These are phyloP conservation scores for Oryzias celebensis DNA, from an alignment of 2,113 vertebrate genomes.

Conservation along the genomic window DNA sequence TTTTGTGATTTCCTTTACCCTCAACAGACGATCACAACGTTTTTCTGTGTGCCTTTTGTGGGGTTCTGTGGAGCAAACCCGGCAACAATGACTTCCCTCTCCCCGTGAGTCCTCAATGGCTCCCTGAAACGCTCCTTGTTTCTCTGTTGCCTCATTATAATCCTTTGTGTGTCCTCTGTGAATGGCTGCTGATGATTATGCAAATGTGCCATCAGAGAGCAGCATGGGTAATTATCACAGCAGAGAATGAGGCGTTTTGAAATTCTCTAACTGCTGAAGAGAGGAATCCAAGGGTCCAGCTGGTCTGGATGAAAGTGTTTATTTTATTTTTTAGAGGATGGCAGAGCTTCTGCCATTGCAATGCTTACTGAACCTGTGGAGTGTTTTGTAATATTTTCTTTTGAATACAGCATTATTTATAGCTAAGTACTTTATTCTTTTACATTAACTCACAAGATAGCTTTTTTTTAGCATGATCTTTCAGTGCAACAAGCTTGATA, in stretches of 20 bases:
- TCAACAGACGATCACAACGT: slow-evolving; percentile 26
- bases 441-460: too few species aligned
- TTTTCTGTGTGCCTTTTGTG: slow-evolving; percentile 24
- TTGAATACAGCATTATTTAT: not conserved
- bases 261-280: slow-evolving; percentile 64
- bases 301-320: slow-evolving; percentile 14
- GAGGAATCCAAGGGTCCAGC: slow-evolving; percentile 41
- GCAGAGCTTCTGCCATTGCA: slow-evolving; percentile 10
- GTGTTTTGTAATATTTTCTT: slow-evolving; percentile 11
- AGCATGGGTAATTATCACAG: slow-evolving; percentile 80
- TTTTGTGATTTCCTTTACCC: slow-evolving; percentile 3
- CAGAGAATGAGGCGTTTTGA: slow-evolving; percentile 67
- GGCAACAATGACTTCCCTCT: slow-evolving; percentile 45
- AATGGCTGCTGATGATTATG: slow-evolving; percentile 81
- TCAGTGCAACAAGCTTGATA: too few species aligned
- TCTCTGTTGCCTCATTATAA: slow-evolving; percentile 78
- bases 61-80: slow-evolving; percentile 17
- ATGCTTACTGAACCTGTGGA: slow-evolving; percentile 21
- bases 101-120: slow-evolving; percentile 42
- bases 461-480: too few species aligned
- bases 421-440: too few species aligned
- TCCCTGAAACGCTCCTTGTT: slow-evolving; percentile 71
- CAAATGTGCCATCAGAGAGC: slow-evolving; percentile 75
- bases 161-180: slow-evolving; percentile 77
- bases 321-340: slow-evolving; percentile 22